These are phyloP conservation scores for Drosophila dunni DNA, from an alignment of 1,140 invertebrate genomes.

Conservation along the genomic window DNA sequence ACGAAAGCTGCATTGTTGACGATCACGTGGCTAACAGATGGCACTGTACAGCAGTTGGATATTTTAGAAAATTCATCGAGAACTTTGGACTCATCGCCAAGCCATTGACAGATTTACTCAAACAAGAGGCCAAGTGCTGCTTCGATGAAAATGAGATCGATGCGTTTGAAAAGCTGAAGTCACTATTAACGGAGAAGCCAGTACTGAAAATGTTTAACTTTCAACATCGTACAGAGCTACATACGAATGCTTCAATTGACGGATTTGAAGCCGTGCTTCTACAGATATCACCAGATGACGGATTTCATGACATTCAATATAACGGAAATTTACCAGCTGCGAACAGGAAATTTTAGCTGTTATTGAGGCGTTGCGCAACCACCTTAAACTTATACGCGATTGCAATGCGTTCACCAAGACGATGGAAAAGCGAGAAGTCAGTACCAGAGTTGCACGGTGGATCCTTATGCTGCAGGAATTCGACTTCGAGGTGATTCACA, in stretches of 20 bases:
- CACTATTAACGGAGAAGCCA: neutral
- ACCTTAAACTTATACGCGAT: no score
- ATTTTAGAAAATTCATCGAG: conserved; percentile 12
- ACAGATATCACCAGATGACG: conserved; percentile 65
- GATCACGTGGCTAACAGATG: neutral
- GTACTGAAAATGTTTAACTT: conserved; percentile 28
- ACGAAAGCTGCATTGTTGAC: neutral
- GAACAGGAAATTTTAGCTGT: no score
- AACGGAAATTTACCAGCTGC: no score
- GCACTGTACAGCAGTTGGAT: conserved; percentile 13
- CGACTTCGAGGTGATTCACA: no score
- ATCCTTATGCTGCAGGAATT: no score
- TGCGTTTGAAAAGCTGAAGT: no score
- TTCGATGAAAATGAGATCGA: no score
- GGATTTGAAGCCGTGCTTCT: conserved; percentile 73
- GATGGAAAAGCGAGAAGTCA: no score
- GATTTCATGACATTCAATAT: conserved; percentile 85
- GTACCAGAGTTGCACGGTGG: no score
- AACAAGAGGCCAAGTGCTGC: conserved; percentile 45
- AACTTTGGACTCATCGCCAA: conserved; percentile 1
- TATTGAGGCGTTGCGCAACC: no score
- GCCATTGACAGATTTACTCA: conserved; percentile 5
- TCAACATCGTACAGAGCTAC: no score
- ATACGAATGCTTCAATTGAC: conserved; percentile 48
- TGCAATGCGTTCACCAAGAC: no score